These are phyloP conservation scores for Antechinus stuartii DNA, from an alignment of 2,113 vertebrate species.

Conservation along the genomic window DNA sequence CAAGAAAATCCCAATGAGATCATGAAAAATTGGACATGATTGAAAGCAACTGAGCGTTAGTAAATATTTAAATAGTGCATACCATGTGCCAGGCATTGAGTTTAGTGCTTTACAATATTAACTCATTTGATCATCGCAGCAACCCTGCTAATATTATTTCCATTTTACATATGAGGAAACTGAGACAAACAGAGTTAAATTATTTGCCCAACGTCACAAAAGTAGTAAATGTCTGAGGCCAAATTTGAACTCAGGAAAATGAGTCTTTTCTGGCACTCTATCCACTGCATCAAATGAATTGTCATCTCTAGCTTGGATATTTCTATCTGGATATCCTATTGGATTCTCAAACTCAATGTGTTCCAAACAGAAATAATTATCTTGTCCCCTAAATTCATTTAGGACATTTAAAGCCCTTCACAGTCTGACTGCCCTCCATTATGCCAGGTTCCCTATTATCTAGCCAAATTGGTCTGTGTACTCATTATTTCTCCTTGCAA, in stretches of 20 bases:
- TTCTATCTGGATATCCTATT: neutral
- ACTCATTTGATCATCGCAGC: neutral
- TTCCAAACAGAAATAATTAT: neutral
- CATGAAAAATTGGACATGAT: neutral
- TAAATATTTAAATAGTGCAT: neutral
- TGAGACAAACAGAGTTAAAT: neutral
- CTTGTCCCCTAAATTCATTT: neutral
- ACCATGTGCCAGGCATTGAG: neutral
- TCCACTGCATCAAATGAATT: neutral
- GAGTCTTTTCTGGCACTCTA: neutral
- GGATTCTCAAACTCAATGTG: neutral
- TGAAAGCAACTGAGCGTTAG: neutral
- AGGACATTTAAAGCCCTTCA: neutral
- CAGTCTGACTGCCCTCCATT: neutral
- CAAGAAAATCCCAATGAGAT: neutral
- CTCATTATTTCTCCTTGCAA: neutral
- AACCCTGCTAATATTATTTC: neutral
- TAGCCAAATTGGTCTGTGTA: neutral
- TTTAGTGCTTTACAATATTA: neutral
- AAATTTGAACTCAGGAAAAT: neutral
- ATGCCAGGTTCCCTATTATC: neutral
- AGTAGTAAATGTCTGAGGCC: neutral
- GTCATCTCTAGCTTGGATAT: neutral
- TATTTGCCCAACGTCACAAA: neutral
- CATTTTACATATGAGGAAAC: neutral